Percentiles rank a stretch among this genome's conserved stretches.
phyloP scores from a whole-genome alignment of 2,888 invertebrate genomes.

The Meta bourneti region DNA sequence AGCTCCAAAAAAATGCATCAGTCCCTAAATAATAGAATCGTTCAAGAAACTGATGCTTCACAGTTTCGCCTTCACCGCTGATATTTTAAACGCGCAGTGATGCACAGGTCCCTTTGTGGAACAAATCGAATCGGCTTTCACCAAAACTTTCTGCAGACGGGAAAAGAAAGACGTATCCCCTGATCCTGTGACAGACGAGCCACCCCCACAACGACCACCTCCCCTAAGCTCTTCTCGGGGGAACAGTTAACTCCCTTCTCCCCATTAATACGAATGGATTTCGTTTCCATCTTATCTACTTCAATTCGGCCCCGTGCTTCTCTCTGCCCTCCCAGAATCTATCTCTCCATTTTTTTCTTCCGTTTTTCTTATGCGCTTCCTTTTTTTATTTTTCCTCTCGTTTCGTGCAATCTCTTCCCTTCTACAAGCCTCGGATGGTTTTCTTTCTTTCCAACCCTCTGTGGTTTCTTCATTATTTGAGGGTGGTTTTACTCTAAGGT shows the following conservation, averaged over 20 bases:
- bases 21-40: too few relatives aligned
- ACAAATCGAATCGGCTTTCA: slow-evolving; percentile 29
- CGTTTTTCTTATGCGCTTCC: background rate
- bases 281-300: slow-evolving; percentile 63
- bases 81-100: background rate
- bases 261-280: slow-evolving; percentile 68
- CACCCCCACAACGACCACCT: background rate
- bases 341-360: slow-evolving; percentile 10
- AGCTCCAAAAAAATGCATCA: too few relatives aligned
- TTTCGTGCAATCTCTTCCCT: background rate
- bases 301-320: slow-evolving; percentile 18
- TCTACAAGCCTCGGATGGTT: background rate
- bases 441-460: background rate
- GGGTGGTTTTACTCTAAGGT: background rate
- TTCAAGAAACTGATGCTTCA: too few relatives aligned
- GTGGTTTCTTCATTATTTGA: background rate
- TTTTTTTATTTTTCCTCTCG: background rate
- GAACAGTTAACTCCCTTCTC: slow-evolving; percentile 65
- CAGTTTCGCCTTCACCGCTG: too few relatives aligned
- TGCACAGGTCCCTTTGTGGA: background rate
- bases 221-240: slow-evolving; percentile 31
- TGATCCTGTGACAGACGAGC: slow-evolving; percentile 43
- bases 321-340: background rate
- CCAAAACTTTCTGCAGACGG: background rate
- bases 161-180: background rate